These are phyloP conservation scores for Cherax destructor DNA, from an alignment of 1,140 invertebrate genomes.

Conservation along the genomic window DNA sequence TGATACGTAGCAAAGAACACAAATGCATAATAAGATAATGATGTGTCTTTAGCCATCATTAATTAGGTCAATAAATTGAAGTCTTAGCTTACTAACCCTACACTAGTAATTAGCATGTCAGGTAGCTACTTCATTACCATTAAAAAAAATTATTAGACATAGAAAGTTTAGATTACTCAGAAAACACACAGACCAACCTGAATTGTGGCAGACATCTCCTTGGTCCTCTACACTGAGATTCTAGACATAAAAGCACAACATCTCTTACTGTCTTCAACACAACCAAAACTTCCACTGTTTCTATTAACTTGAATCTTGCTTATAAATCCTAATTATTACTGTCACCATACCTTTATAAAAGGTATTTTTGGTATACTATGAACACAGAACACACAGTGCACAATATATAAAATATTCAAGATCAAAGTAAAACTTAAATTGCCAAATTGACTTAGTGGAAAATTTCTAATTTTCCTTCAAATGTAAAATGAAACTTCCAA, in stretches of 20 bases:
- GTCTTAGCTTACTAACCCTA: slow-evolving; percentile 52
- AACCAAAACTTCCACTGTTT: slow-evolving; percentile 48
- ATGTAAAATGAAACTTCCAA: background rate
- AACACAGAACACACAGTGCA: slow-evolving; percentile 56
- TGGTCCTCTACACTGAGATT: slow-evolving; percentile 60
- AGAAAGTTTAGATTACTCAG: slow-evolving; percentile 36
- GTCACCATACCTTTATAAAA: slow-evolving; percentile 52
- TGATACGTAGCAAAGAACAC: background rate
- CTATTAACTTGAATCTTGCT: slow-evolving; percentile 30
- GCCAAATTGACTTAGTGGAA: slow-evolving; percentile 23
- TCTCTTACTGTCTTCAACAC: slow-evolving; percentile 50
- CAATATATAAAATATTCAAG: slow-evolving; percentile 32
- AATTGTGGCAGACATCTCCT: slow-evolving; percentile 29
- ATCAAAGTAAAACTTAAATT: slow-evolving; percentile 7
- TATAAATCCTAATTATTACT: slow-evolving; percentile 52
- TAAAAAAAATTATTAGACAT: slow-evolving; percentile 40
- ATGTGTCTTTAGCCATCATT: background rate
- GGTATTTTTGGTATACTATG: slow-evolving; percentile 51
- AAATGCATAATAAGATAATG: background rate
- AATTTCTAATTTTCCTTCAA: background rate
- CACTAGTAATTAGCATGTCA: slow-evolving; percentile 34
- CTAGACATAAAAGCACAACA: slow-evolving; percentile 57
- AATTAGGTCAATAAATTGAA: slow-evolving; percentile 17
- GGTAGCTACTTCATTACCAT: slow-evolving; percentile 40
- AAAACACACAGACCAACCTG: slow-evolving; percentile 20